These are phyloP conservation scores for Hycleus cichorii DNA, from an alignment of 1,140 invertebrate species.

Conservation along the genomic window DNA sequence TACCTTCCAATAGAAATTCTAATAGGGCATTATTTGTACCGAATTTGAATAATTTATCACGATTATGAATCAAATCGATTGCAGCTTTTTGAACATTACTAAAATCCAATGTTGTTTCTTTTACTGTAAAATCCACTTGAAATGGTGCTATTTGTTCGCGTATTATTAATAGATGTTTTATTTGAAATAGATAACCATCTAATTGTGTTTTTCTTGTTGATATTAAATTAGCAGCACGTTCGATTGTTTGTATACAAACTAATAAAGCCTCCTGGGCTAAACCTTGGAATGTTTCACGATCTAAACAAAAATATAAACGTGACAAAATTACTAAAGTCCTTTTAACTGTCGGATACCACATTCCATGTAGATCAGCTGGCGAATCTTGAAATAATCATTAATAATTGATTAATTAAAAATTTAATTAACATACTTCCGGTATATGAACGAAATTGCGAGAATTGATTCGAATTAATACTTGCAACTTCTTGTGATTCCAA, in stretches of 20 bases:
- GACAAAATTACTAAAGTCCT: slow-evolving; percentile 91
- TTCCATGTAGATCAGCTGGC: slow-evolving; percentile 89
- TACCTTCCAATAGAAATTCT: slow-evolving; percentile 85
- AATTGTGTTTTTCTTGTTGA: slow-evolving; percentile 58
- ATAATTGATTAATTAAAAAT: neutral
- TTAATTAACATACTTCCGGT: slow-evolving; percentile 27
- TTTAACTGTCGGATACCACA: slow-evolving; percentile 98
- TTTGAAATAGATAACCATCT: slow-evolving; percentile 94
- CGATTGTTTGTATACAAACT: slow-evolving; percentile 85
- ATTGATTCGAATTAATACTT: slow-evolving; percentile 43
- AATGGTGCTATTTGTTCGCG: slow-evolving; percentile 98
- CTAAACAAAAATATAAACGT: slow-evolving; percentile 90
- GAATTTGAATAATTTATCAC: slow-evolving; percentile 78
- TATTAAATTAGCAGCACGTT: slow-evolving; percentile 66
- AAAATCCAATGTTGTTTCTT: slow-evolving; percentile 89
- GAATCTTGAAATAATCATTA: slow-evolving; percentile 26
- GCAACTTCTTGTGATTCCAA: slow-evolving; percentile 62
- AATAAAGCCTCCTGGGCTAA: slow-evolving; percentile 91
- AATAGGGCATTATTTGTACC: slow-evolving; percentile 85
- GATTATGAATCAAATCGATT: slow-evolving; percentile 76
- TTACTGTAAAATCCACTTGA: slow-evolving; percentile 90
- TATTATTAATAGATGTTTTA: slow-evolving; percentile 95
- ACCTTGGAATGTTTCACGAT: slow-evolving; percentile 91
- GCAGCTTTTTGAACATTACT: slow-evolving; percentile 82
- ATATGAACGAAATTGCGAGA: slow-evolving; percentile 36